A percentile compares a stretch with the other conserved stretches of the same genome.
Evolutionary conservation across 2,888 invertebrate species (phyloP).

Genomic region (Abscondita cerata): DNA sequence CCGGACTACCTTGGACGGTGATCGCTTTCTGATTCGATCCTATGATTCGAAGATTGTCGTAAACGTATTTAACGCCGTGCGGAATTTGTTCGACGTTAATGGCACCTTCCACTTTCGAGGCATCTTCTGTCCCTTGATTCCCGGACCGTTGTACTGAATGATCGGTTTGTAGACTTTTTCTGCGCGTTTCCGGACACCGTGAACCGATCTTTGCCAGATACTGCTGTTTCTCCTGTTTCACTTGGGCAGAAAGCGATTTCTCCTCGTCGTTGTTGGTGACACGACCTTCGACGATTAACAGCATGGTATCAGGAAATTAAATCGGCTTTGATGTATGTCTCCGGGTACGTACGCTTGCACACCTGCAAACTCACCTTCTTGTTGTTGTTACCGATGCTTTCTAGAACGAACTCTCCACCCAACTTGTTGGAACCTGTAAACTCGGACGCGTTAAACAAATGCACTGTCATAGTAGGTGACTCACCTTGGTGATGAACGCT

Average conservation of each 20-base stretch:
- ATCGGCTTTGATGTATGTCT: conserved; percentile 63
- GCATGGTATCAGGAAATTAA: conserved; percentile 72
- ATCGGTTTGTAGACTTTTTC: conserved; percentile 70
- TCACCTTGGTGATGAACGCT: conserved; percentile 29
- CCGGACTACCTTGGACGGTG: conserved; percentile 63
- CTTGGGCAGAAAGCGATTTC: conserved; percentile 64
- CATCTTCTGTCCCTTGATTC: conserved; percentile 52
- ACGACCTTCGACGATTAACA: conserved; percentile 64
- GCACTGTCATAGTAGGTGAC: neutral
- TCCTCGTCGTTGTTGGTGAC: conserved; percentile 67
- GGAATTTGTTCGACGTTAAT: conserved; percentile 58
- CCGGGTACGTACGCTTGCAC: conserved; percentile 63
- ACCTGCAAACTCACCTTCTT: conserved; percentile 68
- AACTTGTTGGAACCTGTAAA: conserved; percentile 37
- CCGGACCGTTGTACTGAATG: conserved; percentile 70
- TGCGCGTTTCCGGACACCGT: conserved; percentile 64
- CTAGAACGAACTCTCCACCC: conserved; percentile 57
- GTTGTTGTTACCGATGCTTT: conserved; percentile 71
- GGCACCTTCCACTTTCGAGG: conserved; percentile 64
- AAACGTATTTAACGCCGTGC: conserved; percentile 61
- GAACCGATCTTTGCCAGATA: conserved; percentile 72
- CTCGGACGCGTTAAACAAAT: neutral
- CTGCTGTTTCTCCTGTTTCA: conserved; percentile 64
- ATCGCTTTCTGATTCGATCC: conserved; percentile 58
- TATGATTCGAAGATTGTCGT: conserved; percentile 64